These are phyloP conservation scores for Zhengitettix transpicula DNA, from an alignment of 2,888 invertebrate species.

Conservation along the genomic window DNA sequence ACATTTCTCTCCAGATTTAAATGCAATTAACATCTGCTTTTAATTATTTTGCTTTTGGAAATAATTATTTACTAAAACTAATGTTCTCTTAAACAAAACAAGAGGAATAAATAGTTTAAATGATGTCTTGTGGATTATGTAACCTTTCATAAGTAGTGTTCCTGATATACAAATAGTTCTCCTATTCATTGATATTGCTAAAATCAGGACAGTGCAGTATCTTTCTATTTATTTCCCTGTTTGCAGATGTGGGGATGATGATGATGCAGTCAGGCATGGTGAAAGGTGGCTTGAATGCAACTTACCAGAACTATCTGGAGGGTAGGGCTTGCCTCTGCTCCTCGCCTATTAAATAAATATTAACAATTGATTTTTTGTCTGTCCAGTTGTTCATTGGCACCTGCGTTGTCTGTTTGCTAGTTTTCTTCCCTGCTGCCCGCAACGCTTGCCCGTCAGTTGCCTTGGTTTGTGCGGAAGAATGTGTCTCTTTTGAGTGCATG, in stretches of 20 bases:
- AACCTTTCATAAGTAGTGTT: no score
- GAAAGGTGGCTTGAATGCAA: constrained; percentile 47
- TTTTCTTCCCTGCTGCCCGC: constrained; percentile 1
- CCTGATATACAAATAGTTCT: no score
- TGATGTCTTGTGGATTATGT: no score
- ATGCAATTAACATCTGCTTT: no score
- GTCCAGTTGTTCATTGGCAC: background rate
- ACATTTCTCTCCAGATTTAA: no score
- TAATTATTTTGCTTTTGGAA: no score
- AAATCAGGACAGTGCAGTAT: background rate
- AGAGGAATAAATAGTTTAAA: no score
- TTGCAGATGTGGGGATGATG: constrained; percentile 92
- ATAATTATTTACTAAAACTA: no score
- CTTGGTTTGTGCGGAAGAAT: background rate
- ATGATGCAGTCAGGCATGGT: constrained; percentile 94
- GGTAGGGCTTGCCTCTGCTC: constrained; percentile 40
- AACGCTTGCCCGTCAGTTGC: background rate
- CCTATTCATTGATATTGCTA: background rate
- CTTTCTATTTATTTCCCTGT: constrained; percentile 27
- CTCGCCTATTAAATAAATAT: constrained; percentile 1
- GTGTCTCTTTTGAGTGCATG: constrained; percentile 1
- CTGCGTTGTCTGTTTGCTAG: constrained; percentile 1
- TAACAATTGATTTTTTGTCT: background rate
- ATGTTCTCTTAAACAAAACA: no score
- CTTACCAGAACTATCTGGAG: constrained; percentile 46